Percentiles rank a stretch among this genome's conserved stretches.
These are phyloP conservation scores for Rissa tridactyla DNA, from an alignment of 2,113 vertebrate species.

Conservation along the genomic window DNA sequence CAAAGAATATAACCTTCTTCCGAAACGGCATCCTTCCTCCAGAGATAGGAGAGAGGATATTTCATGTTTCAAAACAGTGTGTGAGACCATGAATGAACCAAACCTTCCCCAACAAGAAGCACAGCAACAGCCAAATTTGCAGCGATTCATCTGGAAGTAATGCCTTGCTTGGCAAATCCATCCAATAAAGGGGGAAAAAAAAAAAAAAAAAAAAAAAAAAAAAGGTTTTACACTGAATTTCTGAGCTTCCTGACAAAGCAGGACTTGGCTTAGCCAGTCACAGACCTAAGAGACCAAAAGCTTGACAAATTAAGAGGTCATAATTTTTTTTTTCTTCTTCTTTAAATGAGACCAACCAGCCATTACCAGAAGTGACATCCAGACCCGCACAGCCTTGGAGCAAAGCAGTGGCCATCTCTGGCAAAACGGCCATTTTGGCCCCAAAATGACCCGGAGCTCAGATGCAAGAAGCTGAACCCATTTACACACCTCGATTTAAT, in stretches of 20 bases:
- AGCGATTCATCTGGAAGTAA: constrained; percentile 13
- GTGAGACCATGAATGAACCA: background rate
- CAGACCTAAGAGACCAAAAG: background rate
- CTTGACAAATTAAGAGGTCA: background rate
- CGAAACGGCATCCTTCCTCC: background rate
- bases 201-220: background rate
- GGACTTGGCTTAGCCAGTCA: background rate
- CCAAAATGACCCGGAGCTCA: background rate
- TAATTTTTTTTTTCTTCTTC: background rate
- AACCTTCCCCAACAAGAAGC: background rate
- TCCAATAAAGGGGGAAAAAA: background rate
- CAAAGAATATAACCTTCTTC: background rate
- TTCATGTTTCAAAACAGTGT: background rate
- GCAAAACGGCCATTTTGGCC: too few species aligned
- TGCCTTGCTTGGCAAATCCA: background rate
- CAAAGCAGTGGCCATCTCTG: background rate
- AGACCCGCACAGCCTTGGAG: background rate
- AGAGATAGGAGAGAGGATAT: background rate
- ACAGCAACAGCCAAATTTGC: background rate
- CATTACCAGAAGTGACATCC: background rate
- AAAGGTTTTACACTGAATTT: background rate
- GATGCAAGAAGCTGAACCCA: background rate
- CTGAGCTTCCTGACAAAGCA: background rate
- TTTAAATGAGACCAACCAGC: background rate
- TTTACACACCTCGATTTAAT: background rate